A percentile compares a stretch with the other conserved stretches of the same genome.
These are phyloP conservation scores for Criorhina ranunculi DNA, from an alignment of 2,888 invertebrate species.

Conservation along the genomic window DNA sequence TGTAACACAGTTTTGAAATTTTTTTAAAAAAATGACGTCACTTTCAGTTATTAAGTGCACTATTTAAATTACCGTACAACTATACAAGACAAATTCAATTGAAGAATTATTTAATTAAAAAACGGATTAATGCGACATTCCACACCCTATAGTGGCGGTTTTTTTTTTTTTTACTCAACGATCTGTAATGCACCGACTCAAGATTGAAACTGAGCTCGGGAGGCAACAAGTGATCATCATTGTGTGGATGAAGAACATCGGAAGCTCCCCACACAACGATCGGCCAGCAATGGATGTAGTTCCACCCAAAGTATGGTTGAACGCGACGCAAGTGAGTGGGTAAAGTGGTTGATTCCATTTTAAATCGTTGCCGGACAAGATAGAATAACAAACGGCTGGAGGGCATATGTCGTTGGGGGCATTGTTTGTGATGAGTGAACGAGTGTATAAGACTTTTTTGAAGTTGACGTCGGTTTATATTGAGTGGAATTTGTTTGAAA, in stretches of 20 bases:
- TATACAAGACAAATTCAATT: too few relatives aligned
- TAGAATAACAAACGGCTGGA: neutral
- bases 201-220: conserved; percentile 59
- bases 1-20: conserved; percentile 6
- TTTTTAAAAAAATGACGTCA: conserved; percentile 58
- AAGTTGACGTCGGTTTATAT: neutral
- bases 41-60: conserved; percentile 7
- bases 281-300: conserved; percentile 19
- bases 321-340: conserved; percentile 43
- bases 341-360: conserved; percentile 41
- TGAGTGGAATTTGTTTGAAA: conserved; percentile 6
- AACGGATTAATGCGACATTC: conserved; percentile 12
- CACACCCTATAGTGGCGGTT: conserved; percentile 8
- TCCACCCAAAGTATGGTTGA: conserved; percentile 36
- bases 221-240: conserved; percentile 68
- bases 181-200: conserved; percentile 62
- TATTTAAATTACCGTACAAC: conserved; percentile 18
- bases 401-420: conserved; percentile 7
- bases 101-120: conserved; percentile 3
- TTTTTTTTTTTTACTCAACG: conserved; percentile 23
- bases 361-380: conserved; percentile 26
- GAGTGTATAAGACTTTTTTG: conserved; percentile 34
- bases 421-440: conserved; percentile 8
- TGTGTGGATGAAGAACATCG: conserved; percentile 38
- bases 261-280: conserved; percentile 59